phyloP scores from a whole-genome alignment of 1,140 invertebrate genomes.

The Neodiprion fabricii region DNA sequence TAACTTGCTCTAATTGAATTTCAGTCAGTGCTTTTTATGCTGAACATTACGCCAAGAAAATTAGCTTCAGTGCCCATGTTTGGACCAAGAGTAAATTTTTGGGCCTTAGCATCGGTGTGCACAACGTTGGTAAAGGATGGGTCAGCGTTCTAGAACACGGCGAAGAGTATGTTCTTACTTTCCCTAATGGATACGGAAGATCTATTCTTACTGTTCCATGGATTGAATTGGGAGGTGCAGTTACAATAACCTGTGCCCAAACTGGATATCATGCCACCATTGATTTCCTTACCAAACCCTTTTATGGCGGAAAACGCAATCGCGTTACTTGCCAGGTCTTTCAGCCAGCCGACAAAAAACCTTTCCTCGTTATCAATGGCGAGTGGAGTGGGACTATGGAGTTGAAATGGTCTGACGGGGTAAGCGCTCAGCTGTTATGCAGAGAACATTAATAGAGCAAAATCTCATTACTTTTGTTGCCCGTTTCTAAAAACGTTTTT shows the following conservation, averaged over 20 bases:
- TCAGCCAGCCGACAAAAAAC: constrained; percentile 84
- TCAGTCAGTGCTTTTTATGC: constrained; percentile 96
- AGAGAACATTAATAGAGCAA: neutral
- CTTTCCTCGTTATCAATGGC: constrained; percentile 85
- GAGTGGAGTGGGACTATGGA: constrained; percentile 98
- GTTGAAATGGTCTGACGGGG: constrained; percentile 83
- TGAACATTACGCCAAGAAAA: constrained; percentile 88
- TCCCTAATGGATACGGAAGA: constrained; percentile 96
- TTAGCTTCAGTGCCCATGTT: constrained; percentile 92
- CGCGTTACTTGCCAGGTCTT: constrained; percentile 82
- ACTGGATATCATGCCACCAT: constrained; percentile 88
- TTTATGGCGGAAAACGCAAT: constrained; percentile 96
- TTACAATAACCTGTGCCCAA: constrained; percentile 86
- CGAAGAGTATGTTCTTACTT: constrained; percentile 92
- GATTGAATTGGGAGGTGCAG: constrained; percentile 94
- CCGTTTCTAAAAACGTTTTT: constrained; percentile 15
- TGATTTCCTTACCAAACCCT: constrained; percentile 96
- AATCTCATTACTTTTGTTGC: constrained; percentile 20
- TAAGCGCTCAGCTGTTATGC: constrained; percentile 51
- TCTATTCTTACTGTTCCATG: constrained; percentile 96
- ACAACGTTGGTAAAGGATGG: constrained; percentile 84
- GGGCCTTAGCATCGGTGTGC: constrained; percentile 92
- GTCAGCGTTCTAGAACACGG: constrained; percentile 83
- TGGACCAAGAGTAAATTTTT: constrained; percentile 99
- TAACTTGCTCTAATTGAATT: constrained; percentile 42